Conservation (phyloP, 92 coral and sea anemone species). For the Parazoanthus swiftii region DNA sequence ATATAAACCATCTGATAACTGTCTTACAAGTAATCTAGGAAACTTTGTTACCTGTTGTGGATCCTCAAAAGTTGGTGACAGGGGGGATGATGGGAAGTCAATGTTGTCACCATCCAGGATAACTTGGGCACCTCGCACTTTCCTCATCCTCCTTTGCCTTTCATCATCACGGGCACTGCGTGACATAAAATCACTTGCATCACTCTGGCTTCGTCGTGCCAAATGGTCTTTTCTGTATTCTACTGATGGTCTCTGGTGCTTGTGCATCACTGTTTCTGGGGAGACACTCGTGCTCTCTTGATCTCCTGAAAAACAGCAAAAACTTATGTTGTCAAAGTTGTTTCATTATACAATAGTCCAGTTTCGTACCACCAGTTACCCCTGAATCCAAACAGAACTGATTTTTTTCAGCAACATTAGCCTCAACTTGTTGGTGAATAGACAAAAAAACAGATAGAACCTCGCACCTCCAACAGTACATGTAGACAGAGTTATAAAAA, state of each 20-base stretch:
- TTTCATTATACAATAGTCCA: too few species aligned
- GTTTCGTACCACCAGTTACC: too few species aligned
- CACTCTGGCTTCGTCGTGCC: conserved; percentile 61
- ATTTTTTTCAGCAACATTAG: too few species aligned
- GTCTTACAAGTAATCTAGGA: too few species aligned
- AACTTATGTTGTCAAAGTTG: too few species aligned
- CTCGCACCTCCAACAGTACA: too few species aligned
- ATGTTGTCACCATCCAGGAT: conserved; percentile 69
- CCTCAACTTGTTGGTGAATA: too few species aligned
- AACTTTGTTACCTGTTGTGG: not conserved
- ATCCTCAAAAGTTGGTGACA: conserved; percentile 51
- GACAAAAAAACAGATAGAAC: too few species aligned
- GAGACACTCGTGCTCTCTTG: conserved; percentile 52
- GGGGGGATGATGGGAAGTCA: conserved; percentile 79
- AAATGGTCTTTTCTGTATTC: conserved; percentile 52
- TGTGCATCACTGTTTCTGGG: conserved; percentile 44
- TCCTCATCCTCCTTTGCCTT: conserved; percentile 62
- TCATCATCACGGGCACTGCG: conserved; percentile 54
- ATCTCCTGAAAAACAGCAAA: conserved; percentile 54
- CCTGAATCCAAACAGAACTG: too few species aligned
- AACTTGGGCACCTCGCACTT: conserved; percentile 77
- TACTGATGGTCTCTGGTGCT: conserved; percentile 39
- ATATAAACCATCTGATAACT: too few species aligned
- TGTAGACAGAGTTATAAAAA: too few species aligned
- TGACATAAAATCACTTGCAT: conserved; percentile 48